Percentiles rank a stretch among this genome's conserved stretches.
phyloP scores from a whole-genome alignment of 2,113 vertebrate species.

The Polypterus bichir region DNA sequence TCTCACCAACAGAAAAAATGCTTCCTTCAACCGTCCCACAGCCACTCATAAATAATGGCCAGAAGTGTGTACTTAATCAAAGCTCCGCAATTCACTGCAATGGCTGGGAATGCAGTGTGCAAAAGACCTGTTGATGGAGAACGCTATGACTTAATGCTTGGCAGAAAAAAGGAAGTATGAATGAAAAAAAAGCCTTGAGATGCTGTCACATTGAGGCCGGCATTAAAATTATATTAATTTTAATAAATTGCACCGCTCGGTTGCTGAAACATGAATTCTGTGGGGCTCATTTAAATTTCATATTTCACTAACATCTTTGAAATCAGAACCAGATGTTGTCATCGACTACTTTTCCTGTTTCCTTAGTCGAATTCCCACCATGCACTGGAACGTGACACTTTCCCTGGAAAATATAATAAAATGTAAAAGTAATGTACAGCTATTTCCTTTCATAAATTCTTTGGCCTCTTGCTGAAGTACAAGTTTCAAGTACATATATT shows the following conservation, averaged over 20 bases:
- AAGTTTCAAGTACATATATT: slow-evolving; percentile 23
- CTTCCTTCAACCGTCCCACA: no score
- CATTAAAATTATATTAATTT: slow-evolving; percentile 30
- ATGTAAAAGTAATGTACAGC: slow-evolving; percentile 34
- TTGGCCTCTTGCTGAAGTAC: slow-evolving; percentile 23
- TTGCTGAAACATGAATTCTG: slow-evolving; percentile 25
- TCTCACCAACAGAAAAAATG: no score
- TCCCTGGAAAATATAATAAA: slow-evolving; percentile 55
- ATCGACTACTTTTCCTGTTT: slow-evolving; percentile 34
- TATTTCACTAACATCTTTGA: slow-evolving; percentile 38
- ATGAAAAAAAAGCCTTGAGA: slow-evolving; percentile 8
- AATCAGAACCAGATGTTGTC: slow-evolving; percentile 59
- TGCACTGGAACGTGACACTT: slow-evolving; percentile 51
- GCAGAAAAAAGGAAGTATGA: slow-evolving; percentile 9
- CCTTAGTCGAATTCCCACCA: slow-evolving; percentile 46
- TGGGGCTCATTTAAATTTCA: slow-evolving; percentile 33
- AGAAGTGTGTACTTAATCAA: not conserved
- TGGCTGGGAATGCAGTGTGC: slow-evolving; percentile 2
- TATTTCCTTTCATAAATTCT: slow-evolving; percentile 57
- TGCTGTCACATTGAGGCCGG: slow-evolving; percentile 22
- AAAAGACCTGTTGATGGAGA: slow-evolving; percentile 19
- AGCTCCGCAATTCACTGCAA: slow-evolving; percentile 3
- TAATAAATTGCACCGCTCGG: slow-evolving; percentile 24
- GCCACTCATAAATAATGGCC: no score
- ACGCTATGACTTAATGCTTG: slow-evolving; percentile 17